Conservation (phyloP, 2,113 vertebrate species). For the Brachyhypopomus gauderio region DNA sequence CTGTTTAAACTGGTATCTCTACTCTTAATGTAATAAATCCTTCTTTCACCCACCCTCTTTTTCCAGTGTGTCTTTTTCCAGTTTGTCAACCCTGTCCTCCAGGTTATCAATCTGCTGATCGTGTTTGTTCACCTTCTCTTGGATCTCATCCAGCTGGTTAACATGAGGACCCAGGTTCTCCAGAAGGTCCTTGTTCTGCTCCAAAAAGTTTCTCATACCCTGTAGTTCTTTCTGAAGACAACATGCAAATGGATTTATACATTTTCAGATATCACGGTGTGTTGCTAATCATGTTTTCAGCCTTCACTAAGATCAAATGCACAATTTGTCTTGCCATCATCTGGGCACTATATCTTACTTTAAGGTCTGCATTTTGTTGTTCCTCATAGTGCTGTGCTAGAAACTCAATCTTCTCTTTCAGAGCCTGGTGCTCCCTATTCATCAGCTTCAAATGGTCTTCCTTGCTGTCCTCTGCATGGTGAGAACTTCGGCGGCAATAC, state of each 20-base stretch:
- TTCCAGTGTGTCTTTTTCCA: constrained; percentile 41
- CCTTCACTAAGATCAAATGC: not conserved
- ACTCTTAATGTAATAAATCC: not conserved
- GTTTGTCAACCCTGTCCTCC: constrained; percentile 43
- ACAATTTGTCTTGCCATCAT: not conserved
- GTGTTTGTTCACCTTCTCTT: constrained; percentile 51
- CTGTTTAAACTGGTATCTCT: too few relatives aligned
- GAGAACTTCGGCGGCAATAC: not conserved
- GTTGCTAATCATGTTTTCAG: not conserved
- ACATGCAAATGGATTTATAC: not conserved
- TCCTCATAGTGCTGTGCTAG: constrained; percentile 45
- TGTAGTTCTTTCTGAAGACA: constrained; percentile 35
- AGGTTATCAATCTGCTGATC: constrained; percentile 52
- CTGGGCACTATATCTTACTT: constrained; percentile 28
- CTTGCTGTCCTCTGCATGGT: constrained; percentile 17
- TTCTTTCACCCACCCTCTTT: constrained; percentile 46
- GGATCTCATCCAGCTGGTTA: constrained; percentile 48
- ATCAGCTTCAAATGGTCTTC: constrained; percentile 20
- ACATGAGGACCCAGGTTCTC: constrained; percentile 55
- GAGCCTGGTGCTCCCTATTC: constrained; percentile 49
- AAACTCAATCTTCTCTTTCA: constrained; percentile 61
- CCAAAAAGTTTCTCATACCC: constrained; percentile 53
- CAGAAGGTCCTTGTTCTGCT: constrained; percentile 60
- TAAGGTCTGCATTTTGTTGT: constrained; percentile 16
- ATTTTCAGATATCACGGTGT: not conserved